These are phyloP conservation scores for Ridgeia piscesae DNA, from an alignment of 1,140 invertebrate species.

Conservation along the genomic window DNA sequence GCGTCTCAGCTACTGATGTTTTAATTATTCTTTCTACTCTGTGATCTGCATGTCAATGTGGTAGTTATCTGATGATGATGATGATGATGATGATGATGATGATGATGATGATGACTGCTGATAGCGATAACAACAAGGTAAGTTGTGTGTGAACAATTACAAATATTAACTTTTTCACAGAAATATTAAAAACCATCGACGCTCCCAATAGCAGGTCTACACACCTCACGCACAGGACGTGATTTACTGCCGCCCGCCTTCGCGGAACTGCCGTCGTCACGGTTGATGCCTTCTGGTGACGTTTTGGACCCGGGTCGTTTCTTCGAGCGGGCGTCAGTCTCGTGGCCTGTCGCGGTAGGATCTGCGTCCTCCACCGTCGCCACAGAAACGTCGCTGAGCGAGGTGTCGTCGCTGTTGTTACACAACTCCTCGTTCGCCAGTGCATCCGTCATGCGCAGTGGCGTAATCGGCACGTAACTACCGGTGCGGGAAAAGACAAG, in stretches of 20 bases:
- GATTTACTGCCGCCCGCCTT: background rate
- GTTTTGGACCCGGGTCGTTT: background rate
- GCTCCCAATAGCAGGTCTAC: background rate
- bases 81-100: no score
- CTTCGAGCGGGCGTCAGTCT: background rate
- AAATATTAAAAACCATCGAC: background rate
- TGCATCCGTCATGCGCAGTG: background rate
- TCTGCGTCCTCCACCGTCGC: background rate
- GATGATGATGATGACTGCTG: no score
- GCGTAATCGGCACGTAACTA: background rate
- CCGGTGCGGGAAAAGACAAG: background rate
- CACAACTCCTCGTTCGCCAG: background rate
- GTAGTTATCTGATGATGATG: no score
- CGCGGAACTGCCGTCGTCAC: background rate
- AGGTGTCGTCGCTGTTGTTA: background rate
- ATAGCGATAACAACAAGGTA: no score
- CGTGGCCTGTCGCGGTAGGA: background rate
- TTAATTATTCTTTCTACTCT: no score
- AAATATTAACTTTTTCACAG: background rate
- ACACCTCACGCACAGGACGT: background rate
- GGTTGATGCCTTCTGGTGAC: background rate
- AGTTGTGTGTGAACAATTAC: no score
- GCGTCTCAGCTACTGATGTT: no score
- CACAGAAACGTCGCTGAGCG: background rate
- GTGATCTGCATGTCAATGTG: no score